Base-by-base conservation (phyloP, 1,140 invertebrate species). In the Drosophila sucinea region DNA sequence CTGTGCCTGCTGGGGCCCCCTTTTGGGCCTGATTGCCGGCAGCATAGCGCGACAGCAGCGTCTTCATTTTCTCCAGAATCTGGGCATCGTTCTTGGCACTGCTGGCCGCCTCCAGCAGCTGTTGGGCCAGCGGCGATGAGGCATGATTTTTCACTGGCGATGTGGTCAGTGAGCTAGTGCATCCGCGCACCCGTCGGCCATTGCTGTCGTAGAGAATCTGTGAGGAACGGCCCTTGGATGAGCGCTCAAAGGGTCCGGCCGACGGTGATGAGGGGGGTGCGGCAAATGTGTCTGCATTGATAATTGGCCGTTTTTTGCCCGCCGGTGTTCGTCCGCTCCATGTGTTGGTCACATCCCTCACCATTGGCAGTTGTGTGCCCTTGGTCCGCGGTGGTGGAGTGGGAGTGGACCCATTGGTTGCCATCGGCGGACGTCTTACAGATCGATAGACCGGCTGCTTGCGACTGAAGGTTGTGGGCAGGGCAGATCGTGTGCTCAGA, bases 21-120 rank as follows among this genome's bases (percentile, higher is more conserved):
- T 35, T 63, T 40, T 69, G 74, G 0, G 44, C 63, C 6, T 77
- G 77, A 40, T 90, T 93, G 38, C 80, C 77, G 70, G 93, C 92
- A 0, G 94, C 94, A 71, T 96, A 96, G 60, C 95, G 94, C 30
- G 94, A 94, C 6, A 96, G 92, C 11, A 96, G 93, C 5, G 95
- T 94, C 77, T 96, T 95, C 90, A 96, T 94, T 81, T 96, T 95
- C 80, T 95, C 94, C 7, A 96, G 90, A 44, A 96, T 94, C 63
- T 94, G 91, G 1, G 94, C 93, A 73, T 96, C 95, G 77, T 96
- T 95, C 79, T 95, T 94, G 17, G 95, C 93, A 30, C 94, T 94
- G 74, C 95, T 95, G 4, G 95, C 94, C 67, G 95, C 94, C 71
- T 95, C 93, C 1, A 96, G 87, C 1, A 96, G 94, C 79, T 96